A percentile compares a stretch with the other conserved stretches of the same genome.
These are phyloP conservation scores for Rhea pennata DNA, from an alignment of 2,113 vertebrate genomes.

Conservation along the genomic window DNA sequence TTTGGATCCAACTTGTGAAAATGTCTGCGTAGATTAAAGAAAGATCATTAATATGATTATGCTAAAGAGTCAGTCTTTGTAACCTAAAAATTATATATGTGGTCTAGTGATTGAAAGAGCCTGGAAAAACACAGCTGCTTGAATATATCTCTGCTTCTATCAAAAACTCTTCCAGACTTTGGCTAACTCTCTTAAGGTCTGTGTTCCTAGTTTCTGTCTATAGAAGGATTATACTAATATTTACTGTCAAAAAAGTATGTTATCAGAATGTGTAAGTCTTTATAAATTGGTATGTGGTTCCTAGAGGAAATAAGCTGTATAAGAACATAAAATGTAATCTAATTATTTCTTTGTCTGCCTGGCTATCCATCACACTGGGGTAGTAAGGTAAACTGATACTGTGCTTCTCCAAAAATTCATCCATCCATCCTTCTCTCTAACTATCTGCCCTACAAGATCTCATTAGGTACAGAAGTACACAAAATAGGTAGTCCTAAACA, in stretches of 20 bases:
- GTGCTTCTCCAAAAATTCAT: background rate
- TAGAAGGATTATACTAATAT: background rate
- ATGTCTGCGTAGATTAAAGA: background rate
- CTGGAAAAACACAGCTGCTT: background rate
- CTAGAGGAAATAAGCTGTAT: background rate
- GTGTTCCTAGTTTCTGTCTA: background rate
- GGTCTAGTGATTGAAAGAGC: background rate
- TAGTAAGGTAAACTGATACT: background rate
- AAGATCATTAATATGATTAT: background rate
- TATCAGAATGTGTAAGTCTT: background rate
- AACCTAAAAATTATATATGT: background rate
- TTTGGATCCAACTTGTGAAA: background rate
- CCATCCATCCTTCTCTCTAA: background rate
- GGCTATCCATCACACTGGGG: accelerated
- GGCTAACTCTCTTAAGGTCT: background rate
- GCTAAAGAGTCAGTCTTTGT: background rate
- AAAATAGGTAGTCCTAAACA: background rate
- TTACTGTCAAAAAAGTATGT: background rate
- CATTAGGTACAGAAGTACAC: background rate
- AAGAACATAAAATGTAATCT: background rate
- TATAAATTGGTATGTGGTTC: background rate
- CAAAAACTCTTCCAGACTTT: background rate
- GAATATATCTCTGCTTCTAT: background rate
- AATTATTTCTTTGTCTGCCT: accelerated
- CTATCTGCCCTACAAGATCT: background rate